Conservation (phyloP, 1,140 invertebrate species). For the Leptinotarsa lineolata region DNA sequence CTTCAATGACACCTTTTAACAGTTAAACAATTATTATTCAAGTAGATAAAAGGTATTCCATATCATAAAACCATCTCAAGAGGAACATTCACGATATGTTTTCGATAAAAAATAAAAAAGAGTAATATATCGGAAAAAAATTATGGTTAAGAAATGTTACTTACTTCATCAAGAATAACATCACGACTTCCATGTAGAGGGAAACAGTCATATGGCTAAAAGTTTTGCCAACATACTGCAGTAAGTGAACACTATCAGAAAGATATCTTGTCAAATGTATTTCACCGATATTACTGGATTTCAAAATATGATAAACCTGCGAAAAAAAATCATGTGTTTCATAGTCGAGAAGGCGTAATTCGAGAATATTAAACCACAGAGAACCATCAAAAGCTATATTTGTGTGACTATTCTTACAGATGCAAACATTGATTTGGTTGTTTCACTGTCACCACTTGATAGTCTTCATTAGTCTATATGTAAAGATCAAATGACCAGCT, state of each 20-base stretch:
- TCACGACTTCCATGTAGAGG: constrained; percentile 41
- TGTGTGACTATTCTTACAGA: background rate
- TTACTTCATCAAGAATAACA: constrained; percentile 39
- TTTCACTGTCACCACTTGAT: too few species aligned
- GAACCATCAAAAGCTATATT: too few species aligned
- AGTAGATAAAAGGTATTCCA: too few species aligned
- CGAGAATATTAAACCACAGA: too few species aligned
- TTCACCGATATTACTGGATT: constrained; percentile 31
- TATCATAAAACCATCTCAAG: too few species aligned
- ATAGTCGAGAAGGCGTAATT: background rate
- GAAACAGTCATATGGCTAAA: constrained; percentile 42
- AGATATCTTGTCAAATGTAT: constrained; percentile 38
- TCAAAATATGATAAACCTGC: constrained; percentile 38
- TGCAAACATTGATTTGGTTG: background rate
- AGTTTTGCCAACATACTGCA: constrained; percentile 33
- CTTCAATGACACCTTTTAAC: too few species aligned
- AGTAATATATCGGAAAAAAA: too few species aligned
- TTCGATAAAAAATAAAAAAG: too few species aligned
- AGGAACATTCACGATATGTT: too few species aligned
- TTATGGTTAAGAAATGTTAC: constrained; percentile 9
- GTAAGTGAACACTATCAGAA: constrained; percentile 33
- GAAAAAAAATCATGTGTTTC: constrained; percentile 23
- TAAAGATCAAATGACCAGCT: too few species aligned
- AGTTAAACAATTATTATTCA: too few species aligned
- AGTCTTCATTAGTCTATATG: too few species aligned